Conservation (phyloP, 2,888 invertebrate genomes). For the Lamproptera curius region DNA sequence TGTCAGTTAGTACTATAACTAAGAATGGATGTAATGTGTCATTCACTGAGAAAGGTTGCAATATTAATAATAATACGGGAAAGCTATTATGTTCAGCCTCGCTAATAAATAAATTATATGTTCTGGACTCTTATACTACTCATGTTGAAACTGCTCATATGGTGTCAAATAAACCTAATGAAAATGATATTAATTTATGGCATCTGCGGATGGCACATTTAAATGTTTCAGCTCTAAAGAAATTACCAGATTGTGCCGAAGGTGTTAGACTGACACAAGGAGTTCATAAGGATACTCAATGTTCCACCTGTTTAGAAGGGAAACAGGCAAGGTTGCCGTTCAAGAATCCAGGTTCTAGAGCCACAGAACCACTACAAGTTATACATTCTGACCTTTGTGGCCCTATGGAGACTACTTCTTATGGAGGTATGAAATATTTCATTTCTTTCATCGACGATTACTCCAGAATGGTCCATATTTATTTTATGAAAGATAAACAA, state of each 20-base stretch:
- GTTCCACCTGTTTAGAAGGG: constrained; percentile 21
- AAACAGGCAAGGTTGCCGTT: constrained; percentile 26
- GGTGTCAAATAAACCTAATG: neutral
- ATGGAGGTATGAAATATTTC: constrained; percentile 25
- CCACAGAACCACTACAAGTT: constrained; percentile 20
- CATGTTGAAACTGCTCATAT: neutral
- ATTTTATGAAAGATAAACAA: constrained; percentile 23
- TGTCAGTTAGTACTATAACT: constrained; percentile 23
- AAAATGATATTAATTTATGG: constrained; percentile 5
- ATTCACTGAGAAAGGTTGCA: constrained; percentile 25
- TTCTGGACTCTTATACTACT: neutral
- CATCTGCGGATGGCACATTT: constrained; percentile 13
- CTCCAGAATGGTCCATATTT: constrained; percentile 23
- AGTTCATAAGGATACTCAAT: constrained; percentile 13
- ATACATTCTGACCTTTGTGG: constrained; percentile 26
- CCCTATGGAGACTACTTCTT: constrained; percentile 23
- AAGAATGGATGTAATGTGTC: constrained; percentile 21
- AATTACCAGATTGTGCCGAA: constrained; percentile 16
- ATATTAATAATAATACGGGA: neutral
- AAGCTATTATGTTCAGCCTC: no score
- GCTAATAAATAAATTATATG: no score
- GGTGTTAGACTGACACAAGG: constrained; percentile 17
- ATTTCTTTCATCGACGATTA: constrained; percentile 24
- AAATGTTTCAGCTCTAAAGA: constrained; percentile 7
- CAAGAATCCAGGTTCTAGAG: constrained; percentile 22